Evolutionary conservation across 2,797 vertebrate species (phyloP).

Genomic region (Echeneis naucrates): DNA sequence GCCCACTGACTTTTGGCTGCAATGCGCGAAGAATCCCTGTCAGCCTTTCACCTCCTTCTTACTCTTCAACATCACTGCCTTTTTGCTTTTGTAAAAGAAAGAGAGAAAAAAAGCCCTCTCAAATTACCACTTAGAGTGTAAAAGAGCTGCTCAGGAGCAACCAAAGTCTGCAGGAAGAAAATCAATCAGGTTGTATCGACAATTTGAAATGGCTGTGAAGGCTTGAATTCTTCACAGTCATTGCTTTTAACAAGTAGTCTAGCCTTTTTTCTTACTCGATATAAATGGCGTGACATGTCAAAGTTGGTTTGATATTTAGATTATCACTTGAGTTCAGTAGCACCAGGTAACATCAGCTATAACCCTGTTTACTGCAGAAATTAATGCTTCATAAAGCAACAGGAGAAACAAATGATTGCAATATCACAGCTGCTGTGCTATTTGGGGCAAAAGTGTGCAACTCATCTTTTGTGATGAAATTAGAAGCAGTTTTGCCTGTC

Average conservation of each 20-base stretch:
- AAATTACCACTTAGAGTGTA: conserved; percentile 34
- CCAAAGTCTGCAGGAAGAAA: conserved; percentile 32
- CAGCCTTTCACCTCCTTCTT: neutral
- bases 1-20: conserved; percentile 6
- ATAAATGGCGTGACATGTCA: conserved; percentile 16
- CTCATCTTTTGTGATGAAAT: conserved; percentile 42
- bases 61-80: conserved; percentile 5
- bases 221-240: conserved; percentile 28
- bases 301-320: conserved; percentile 26
- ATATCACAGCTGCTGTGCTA: conserved; percentile 18
- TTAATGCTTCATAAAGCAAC: conserved; percentile 24
- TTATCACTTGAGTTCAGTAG: conserved; percentile 21
- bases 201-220: conserved; percentile 38
- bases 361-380: conserved; percentile 31
- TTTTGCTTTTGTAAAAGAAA: neutral
- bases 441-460: conserved; percentile 18
- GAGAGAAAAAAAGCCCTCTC: neutral
- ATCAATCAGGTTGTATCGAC: conserved; percentile 42
- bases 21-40: neutral
- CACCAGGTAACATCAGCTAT: neutral
- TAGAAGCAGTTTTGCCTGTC: conserved; percentile 3
- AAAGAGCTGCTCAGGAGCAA: conserved; percentile 39
- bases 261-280: conserved; percentile 22
- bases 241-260: conserved; percentile 30
- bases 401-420: conserved; percentile 26